These are phyloP conservation scores for Bothrops alternatus DNA, from an alignment of 2,797 vertebrate species.

Conservation along the genomic window DNA sequence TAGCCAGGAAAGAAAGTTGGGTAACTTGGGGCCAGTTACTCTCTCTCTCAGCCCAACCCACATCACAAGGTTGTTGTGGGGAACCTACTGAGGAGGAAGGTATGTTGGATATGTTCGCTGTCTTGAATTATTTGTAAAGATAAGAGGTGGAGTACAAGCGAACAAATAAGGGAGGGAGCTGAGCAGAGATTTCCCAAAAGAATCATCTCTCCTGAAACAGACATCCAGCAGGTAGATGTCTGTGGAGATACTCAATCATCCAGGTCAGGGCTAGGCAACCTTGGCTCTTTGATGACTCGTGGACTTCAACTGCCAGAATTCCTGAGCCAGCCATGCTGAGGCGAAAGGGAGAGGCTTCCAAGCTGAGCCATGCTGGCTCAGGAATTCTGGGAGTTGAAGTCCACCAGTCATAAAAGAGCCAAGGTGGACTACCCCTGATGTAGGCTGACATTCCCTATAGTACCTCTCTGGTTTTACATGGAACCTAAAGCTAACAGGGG, in stretches of 20 bases:
- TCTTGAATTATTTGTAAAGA: background rate
- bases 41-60: background rate
- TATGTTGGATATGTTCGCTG: background rate
- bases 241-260: background rate
- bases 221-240: background rate
- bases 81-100: background rate
- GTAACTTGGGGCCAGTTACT: background rate
- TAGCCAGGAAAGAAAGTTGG: background rate
- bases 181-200: background rate
- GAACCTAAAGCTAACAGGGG: background rate
- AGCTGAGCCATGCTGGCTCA: too few relatives aligned
- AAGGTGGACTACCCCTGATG: too few relatives aligned
- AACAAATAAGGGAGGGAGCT: background rate
- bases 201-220: background rate
- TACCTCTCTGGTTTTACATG: background rate
- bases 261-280: too few relatives aligned
- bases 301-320: too few relatives aligned
- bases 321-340: too few relatives aligned
- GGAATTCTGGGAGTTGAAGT: too few relatives aligned
- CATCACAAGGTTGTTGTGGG: background rate
- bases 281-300: too few relatives aligned
- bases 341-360: too few relatives aligned
- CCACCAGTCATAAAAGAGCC: too few relatives aligned
- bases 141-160: background rate
- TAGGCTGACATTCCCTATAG: background rate